Evolutionary conservation across 2,113 vertebrate species (phyloP), one percentile per base, ranked within the genome.

Genomic region (Monarcha castaneiventris): DNA sequence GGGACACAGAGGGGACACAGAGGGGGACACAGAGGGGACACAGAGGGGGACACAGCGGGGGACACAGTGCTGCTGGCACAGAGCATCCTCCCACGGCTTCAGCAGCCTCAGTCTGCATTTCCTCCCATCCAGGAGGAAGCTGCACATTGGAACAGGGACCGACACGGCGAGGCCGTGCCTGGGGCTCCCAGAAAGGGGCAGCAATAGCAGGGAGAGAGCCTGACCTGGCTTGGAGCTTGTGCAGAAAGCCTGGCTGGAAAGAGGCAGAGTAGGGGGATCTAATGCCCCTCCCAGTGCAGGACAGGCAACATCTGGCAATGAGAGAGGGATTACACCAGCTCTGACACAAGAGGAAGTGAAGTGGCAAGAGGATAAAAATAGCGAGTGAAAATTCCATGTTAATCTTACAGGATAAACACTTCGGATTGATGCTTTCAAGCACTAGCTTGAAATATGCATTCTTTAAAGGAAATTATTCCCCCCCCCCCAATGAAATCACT

Each of bases 341-440:
- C 72, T 82, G 67, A 78, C 29, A 23, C 9, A 32, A 43, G 32
- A 64, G 62, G 69, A 71, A 83, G 37, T 3, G 3, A 69, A 84
- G 49, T 16, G 30, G 52, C 44, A 62, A 43, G 68, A 59, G 62
- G 56, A 68, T 84, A 74, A 92, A 82, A 94, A 78, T 7, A 49
- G 23, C 1, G 0, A 48, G 71, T 74, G 78, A 88, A 87, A 95
- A 87, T 79, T 93, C 54, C 23, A 4, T 5, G 13, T 86, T 95
- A 82, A 93, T 91, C 75, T 82, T 64, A 27, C 20, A 84, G 68
- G 66, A 94, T 80, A 66, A 95, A 83, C 51, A 63, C 46, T 84
- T 89, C 8, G 29, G 39, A 35, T 5, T 8, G 35, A 69, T 37
- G 35, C 25, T 90, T 86, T 86, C 41, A 85, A 80, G 39, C 25